phyloP scores from a whole-genome alignment of 2,113 vertebrate genomes.

The Tinamus guttatus region DNA sequence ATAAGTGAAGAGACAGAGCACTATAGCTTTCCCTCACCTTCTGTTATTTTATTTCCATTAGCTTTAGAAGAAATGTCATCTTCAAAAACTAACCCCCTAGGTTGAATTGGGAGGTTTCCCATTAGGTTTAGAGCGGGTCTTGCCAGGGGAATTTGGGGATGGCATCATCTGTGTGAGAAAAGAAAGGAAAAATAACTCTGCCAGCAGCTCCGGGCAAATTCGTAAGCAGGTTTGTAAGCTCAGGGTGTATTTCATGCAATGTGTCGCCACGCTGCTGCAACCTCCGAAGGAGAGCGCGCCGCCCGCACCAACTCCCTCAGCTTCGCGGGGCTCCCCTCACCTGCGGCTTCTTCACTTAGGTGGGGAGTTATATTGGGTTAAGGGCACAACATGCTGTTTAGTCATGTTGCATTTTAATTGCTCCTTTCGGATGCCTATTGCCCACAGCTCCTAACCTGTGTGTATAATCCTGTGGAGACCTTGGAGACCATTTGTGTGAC shows the following conservation, averaged over 20 bases:
- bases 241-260: not conserved
- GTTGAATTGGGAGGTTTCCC: conserved; percentile 21
- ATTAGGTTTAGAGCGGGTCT: not conserved
- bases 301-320: not conserved
- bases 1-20: not conserved
- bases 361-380: not conserved
- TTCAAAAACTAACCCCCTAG: not conserved
- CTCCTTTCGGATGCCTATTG: not conserved
- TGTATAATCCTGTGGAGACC: not conserved
- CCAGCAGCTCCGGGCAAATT: not conserved
- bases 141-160: conserved; percentile 24
- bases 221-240: not conserved
- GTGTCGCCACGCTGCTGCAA: not conserved
- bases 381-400: accelerated
- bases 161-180: not conserved
- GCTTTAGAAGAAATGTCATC: not conserved
- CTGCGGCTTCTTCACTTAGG: accelerated
- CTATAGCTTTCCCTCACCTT: not conserved
- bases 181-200: conserved; percentile 10
- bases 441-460: accelerated
- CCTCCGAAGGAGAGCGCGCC: not conserved
- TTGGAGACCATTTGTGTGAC: not conserved
- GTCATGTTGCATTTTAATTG: not conserved
- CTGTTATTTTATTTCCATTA: not conserved
- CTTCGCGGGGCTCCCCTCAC: accelerated